Percentiles rank a stretch among this genome's conserved stretches.
phyloP scores from a whole-genome alignment of 2,797 vertebrate genomes.

The Rhinatrema bivittatum region DNA sequence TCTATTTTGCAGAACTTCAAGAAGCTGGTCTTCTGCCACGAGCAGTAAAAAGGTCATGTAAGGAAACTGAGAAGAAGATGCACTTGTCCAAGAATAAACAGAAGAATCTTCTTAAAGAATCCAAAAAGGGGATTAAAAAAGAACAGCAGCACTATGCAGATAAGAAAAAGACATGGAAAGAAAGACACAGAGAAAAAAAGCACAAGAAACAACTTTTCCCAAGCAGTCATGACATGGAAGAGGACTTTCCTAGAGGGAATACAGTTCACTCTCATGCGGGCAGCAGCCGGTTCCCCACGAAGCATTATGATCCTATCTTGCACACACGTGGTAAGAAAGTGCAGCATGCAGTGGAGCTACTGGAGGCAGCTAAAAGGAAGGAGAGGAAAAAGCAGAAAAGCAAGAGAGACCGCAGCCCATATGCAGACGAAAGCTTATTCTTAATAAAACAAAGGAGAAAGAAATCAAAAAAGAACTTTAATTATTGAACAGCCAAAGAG shows the following conservation, averaged over 20 bases:
- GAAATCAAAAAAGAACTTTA: constrained; percentile 32
- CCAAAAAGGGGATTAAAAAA: constrained; percentile 1
- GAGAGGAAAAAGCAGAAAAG: constrained; percentile 21
- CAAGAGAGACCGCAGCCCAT: background rate
- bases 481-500: background rate
- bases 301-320: background rate
- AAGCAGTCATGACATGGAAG: background rate
- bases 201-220: background rate
- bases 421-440: constrained; percentile 42
- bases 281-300: background rate
- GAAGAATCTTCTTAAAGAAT: constrained; percentile 23
- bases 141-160: constrained; percentile 1
- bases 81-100: constrained; percentile 9
- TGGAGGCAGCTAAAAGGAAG: constrained; percentile 16
- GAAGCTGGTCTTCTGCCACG: constrained; percentile 48
- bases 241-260: constrained; percentile 44
- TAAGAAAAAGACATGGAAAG: background rate
- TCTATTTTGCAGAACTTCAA: constrained; percentile 53
- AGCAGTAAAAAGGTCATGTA: background rate
- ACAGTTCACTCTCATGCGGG: background rate
- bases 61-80: background rate
- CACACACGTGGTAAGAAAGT: constrained; percentile 5
- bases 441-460: constrained; percentile 59
- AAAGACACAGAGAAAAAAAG: constrained; percentile 2
- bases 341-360: background rate